Evolutionary conservation across 1,140 invertebrate species (phyloP).

Genomic region (Trichoplusia ni): DNA sequence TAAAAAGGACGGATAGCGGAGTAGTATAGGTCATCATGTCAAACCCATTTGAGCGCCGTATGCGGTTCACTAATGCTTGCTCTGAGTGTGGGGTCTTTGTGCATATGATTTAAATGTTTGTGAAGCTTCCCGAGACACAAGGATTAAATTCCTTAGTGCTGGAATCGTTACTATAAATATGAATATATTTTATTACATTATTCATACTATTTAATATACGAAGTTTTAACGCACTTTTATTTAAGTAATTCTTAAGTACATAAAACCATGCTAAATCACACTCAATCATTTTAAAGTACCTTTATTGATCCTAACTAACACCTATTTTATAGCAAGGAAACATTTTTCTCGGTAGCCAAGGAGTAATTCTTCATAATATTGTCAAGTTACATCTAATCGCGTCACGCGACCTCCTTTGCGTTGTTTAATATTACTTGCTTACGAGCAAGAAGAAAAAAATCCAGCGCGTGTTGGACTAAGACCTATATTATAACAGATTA

Average conservation of each 20-base stretch:
- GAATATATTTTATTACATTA: no score
- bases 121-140: no score
- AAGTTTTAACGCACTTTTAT: not conserved
- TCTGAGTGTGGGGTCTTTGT: no score
- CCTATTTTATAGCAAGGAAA: constrained; percentile 20
- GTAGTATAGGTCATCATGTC: no score
- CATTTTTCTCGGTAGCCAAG: constrained; percentile 15
- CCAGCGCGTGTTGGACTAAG: constrained; percentile 8
- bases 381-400: constrained; percentile 35
- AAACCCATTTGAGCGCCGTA: no score
- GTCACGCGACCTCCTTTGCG: constrained; percentile 22
- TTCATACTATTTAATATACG: no score
- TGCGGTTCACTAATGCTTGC: no score
- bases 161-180: no score
- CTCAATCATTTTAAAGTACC: constrained; percentile 20
- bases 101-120: no score
- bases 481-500: no score
- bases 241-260: not conserved
- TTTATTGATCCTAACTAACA: not conserved
- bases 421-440: not conserved
- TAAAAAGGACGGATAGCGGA: no score
- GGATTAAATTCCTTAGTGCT: no score
- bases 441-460: not conserved
- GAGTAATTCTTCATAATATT: constrained; percentile 43
- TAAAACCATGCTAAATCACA: constrained; percentile 10